These are phyloP conservation scores for Syngnathus typhle DNA, from an alignment of 2,113 vertebrate species.

Conservation along the genomic window DNA sequence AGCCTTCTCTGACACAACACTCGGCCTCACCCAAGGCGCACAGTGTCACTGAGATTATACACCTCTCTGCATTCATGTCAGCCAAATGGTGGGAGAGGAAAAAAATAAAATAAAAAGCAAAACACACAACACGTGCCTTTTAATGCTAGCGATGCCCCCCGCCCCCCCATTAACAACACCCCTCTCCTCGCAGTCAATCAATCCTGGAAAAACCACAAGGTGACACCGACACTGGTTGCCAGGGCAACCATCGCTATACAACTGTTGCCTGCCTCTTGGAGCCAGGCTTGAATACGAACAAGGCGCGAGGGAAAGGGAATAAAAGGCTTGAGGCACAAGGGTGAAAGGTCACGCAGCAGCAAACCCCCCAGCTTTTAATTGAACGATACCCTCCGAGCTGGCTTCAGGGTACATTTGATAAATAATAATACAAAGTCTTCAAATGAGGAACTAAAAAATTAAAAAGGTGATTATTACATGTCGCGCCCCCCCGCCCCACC, in stretches of 20 bases:
- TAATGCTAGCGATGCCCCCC: neutral
- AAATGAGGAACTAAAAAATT: slow-evolving; percentile 10
- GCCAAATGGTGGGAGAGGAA: neutral
- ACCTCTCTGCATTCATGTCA: slow-evolving; percentile 21
- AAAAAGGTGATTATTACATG: slow-evolving; percentile 2
- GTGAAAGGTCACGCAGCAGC: slow-evolving; percentile 46
- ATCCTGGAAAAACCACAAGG: slow-evolving; percentile 57
- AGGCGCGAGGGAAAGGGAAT: slow-evolving; percentile 24
- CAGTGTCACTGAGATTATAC: slow-evolving; percentile 55
- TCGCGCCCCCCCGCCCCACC: neutral
- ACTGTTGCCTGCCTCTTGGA: slow-evolving; percentile 61
- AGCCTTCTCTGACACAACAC: slow-evolving; percentile 31
- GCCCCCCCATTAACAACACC: slow-evolving; percentile 9
- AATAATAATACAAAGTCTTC: slow-evolving; percentile 18
- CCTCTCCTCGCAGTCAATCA: slow-evolving; percentile 57
- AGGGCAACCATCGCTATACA: slow-evolving; percentile 59
- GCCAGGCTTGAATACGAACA: slow-evolving; percentile 38
- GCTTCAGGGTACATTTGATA: slow-evolving; percentile 27
- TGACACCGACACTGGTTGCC: slow-evolving; percentile 54
- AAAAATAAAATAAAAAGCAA: too few species aligned
- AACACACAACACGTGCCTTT: slow-evolving; percentile 27
- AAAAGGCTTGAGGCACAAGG: slow-evolving; percentile 30
- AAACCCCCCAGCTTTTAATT: slow-evolving; percentile 33
- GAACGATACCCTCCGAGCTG: slow-evolving; percentile 42
- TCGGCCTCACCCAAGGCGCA: slow-evolving; percentile 40